A percentile compares a stretch with the other conserved stretches of the same genome.
Evolutionary conservation across 1,140 invertebrate species (phyloP).

Genomic region (Parasteatoda tepidariorum): DNA sequence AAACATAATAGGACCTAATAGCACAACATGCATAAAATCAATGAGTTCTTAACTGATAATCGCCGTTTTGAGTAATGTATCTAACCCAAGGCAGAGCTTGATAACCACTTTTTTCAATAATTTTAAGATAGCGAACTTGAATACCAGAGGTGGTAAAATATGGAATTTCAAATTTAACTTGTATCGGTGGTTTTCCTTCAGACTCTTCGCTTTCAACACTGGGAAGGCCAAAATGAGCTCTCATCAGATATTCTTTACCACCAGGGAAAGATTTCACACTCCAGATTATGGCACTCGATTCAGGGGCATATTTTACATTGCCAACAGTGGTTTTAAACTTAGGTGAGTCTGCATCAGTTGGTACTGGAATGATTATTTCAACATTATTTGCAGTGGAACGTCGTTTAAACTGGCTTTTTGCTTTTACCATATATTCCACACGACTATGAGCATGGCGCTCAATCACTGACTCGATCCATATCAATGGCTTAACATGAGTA

Average conservation of each 20-base stretch:
- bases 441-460: conserved; percentile 98
- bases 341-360: conserved; percentile 96
- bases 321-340: conserved; percentile 99
- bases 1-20: neutral
- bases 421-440: conserved; percentile 99
- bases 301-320: conserved; percentile 96
- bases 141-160: conserved; percentile 99
- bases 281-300: conserved; percentile 98
- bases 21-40: conserved; percentile 67
- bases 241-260: conserved; percentile 99
- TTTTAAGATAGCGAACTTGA: conserved; percentile 97
- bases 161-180: conserved; percentile 99
- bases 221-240: conserved; percentile 98
- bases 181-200: conserved; percentile 97
- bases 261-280: conserved; percentile 99
- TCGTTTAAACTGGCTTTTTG: conserved; percentile 98
- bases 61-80: conserved; percentile 99
- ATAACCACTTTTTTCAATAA: conserved; percentile 99
- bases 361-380: conserved; percentile 98
- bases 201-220: conserved; percentile 95
- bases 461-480: conserved; percentile 99
- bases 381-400: conserved; percentile 99
- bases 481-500: conserved; percentile 97
- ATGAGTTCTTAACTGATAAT: conserved; percentile 97
- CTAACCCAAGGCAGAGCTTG: conserved; percentile 99